These are phyloP conservation scores for Sphaerolaimus hirsutus DNA, from an alignment of 2,888 invertebrate genomes.

Conservation along the genomic window DNA sequence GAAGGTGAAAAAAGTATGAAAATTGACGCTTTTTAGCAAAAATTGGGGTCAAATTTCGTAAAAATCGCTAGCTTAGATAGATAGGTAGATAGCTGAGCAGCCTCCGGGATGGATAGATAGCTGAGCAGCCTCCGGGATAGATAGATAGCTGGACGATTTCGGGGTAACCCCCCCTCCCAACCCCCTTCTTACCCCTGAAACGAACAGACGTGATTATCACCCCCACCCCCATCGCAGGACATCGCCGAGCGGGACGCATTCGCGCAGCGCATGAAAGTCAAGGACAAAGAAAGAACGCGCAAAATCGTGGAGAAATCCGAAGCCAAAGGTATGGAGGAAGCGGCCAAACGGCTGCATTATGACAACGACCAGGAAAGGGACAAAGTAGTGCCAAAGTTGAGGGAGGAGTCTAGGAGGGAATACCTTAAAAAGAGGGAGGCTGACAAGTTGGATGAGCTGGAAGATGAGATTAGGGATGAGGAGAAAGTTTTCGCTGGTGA, in stretches of 20 bases:
- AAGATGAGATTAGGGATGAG: slow-evolving; percentile 79
- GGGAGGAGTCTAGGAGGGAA: slow-evolving; percentile 67
- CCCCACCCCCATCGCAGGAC: too few species aligned
- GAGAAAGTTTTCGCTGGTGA: slow-evolving; percentile 73
- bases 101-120: too few species aligned
- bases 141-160: too few species aligned
- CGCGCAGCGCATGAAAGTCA: slow-evolving; percentile 55
- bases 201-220: too few species aligned
- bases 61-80: too few species aligned
- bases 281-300: slow-evolving; percentile 63
- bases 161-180: too few species aligned
- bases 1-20: too few species aligned
- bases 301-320: slow-evolving; percentile 41
- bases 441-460: slow-evolving; percentile 79
- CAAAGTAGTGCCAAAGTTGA: slow-evolving; percentile 58
- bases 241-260: slow-evolving; percentile 79
- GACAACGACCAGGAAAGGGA: slow-evolving; percentile 40
- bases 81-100: too few species aligned
- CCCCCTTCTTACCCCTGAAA: too few species aligned
- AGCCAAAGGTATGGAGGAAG: slow-evolving; percentile 22
- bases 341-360: background rate
- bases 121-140: too few species aligned
- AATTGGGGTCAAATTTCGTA: too few species aligned
- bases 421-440: slow-evolving; percentile 85
- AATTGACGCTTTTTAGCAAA: too few species aligned